Percentiles rank a stretch among this genome's conserved stretches.
These are phyloP conservation scores for Coranthus polyacanthus DNA, from an alignment of 2,797 vertebrate genomes.

Conservation along the genomic window DNA sequence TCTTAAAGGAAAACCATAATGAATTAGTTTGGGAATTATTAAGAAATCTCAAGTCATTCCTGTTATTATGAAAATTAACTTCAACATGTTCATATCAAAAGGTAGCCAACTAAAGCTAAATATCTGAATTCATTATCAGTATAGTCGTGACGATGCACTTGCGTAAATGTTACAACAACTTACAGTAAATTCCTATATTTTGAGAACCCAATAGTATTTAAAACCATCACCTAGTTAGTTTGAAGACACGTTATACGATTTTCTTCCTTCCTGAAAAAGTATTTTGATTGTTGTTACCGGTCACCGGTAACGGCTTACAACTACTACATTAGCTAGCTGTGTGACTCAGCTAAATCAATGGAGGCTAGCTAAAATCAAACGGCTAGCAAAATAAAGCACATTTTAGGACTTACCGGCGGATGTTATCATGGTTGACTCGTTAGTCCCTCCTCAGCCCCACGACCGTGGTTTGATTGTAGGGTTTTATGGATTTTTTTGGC, in stretches of 20 bases:
- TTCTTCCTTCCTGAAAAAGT: not conserved
- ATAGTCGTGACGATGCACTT: no score
- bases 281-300: not conserved
- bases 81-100: no score
- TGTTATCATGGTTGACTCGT: constrained; percentile 84
- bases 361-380: constrained; percentile 40
- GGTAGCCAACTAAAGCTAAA: no score
- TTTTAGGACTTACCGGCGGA: constrained; percentile 83
- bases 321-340: constrained; percentile 61
- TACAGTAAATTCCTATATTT: fast-evolving
- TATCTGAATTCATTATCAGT: no score
- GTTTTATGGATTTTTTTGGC: not conserved
- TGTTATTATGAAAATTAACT: no score
- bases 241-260: not conserved
- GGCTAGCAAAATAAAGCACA: constrained; percentile 48
- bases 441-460: constrained; percentile 48
- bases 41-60: no score
- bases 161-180: not conserved
- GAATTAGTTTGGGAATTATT: no score
- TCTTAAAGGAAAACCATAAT: no score
- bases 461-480: constrained; percentile 16
- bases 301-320: constrained; percentile 10
- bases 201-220: fast-evolving
- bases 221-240: fast-evolving
- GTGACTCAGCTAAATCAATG: constrained; percentile 91